Conservation (phyloP, 2,797 vertebrate species). For the Myiotriccus ornatus region DNA sequence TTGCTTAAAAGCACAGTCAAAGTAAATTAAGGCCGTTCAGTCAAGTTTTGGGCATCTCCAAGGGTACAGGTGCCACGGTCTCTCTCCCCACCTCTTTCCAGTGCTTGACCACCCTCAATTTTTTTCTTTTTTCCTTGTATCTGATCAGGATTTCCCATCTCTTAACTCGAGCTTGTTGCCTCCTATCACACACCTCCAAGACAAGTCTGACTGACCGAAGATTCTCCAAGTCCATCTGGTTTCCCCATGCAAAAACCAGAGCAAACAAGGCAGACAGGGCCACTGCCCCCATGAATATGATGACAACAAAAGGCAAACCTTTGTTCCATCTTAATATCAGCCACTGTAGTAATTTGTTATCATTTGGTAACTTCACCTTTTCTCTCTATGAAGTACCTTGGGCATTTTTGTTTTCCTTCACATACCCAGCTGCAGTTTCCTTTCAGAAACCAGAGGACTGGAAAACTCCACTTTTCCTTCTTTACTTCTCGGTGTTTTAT, state of each 20-base stretch:
- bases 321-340: background rate
- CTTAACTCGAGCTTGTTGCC: background rate
- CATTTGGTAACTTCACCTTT: background rate
- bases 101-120: background rate
- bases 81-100: background rate
- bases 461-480: background rate
- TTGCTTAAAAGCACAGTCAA: background rate
- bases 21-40: background rate
- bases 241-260: background rate
- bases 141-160: background rate
- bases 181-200: accelerated
- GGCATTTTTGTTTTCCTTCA: background rate
- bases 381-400: background rate
- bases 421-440: background rate
- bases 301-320: background rate
- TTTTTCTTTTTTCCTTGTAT: background rate
- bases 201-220: background rate
- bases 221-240: background rate
- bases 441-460: background rate
- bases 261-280: background rate
- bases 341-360: background rate
- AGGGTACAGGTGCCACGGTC: background rate
- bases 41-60: background rate
- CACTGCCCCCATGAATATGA: background rate
- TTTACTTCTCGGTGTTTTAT: background rate